phyloP scores from a whole-genome alignment of 2,797 vertebrate genomes.

The Leptodactylus fallax region DNA sequence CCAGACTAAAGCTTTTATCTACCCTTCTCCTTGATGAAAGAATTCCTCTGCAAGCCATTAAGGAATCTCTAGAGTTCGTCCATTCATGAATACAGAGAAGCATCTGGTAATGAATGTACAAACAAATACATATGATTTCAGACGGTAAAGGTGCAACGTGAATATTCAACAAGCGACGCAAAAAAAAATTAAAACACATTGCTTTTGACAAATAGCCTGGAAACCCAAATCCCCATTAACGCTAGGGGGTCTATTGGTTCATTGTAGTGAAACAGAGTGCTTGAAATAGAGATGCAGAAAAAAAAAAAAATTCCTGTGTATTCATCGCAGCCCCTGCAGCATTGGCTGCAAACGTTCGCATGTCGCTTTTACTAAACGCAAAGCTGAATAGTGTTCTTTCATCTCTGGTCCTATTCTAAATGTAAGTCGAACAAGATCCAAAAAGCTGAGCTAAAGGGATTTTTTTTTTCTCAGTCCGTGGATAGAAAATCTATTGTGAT shows the following conservation, averaged over 20 bases:
- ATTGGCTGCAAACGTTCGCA: constrained; percentile 47
- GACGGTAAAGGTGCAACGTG: constrained; percentile 36
- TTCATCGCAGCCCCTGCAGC: constrained; percentile 50
- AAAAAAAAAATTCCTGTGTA: not conserved
- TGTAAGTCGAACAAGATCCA: constrained; percentile 57
- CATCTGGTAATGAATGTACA: constrained; percentile 36
- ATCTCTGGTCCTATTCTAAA: constrained; percentile 51
- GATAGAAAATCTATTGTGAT: constrained; percentile 61
- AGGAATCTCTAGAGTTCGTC: constrained; percentile 44
- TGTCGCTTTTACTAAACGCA: constrained; percentile 58
- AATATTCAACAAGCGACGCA: constrained; percentile 27
- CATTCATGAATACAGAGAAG: constrained; percentile 41
- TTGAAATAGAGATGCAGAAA: constrained; percentile 48
- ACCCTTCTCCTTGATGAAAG: constrained; percentile 49
- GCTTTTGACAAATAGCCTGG: constrained; percentile 51
- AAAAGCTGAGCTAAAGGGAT: constrained; percentile 62
- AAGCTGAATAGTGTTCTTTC: constrained; percentile 57
- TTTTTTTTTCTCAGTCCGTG: constrained; percentile 51
- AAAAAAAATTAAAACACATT: constrained; percentile 31
- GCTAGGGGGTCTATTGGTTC: constrained; percentile 38
- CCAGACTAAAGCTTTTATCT: constrained; percentile 49
- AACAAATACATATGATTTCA: constrained; percentile 35
- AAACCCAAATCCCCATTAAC: constrained; percentile 21
- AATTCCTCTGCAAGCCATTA: constrained; percentile 51
- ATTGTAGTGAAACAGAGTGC: constrained; percentile 34